These are phyloP conservation scores for Drosophila orena DNA, from an alignment of 1,140 invertebrate species.

Conservation along the genomic window DNA sequence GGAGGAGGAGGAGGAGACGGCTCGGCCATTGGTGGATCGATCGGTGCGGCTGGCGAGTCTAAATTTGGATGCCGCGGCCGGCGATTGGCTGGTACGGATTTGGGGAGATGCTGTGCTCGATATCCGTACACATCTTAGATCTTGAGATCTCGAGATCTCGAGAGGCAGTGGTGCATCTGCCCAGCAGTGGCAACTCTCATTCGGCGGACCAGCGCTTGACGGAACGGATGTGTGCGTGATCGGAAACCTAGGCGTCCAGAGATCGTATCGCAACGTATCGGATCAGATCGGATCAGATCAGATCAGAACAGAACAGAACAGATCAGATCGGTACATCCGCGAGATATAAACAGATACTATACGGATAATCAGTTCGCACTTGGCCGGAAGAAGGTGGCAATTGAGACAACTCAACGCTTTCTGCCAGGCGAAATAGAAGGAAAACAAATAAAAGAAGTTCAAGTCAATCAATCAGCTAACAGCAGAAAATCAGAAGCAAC, in stretches of 20 bases:
- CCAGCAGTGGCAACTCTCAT: slow-evolving; percentile 47
- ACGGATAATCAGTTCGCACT: slow-evolving; percentile 67
- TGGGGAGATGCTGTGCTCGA: background rate
- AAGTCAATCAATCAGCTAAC: slow-evolving; percentile 55
- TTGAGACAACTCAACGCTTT: slow-evolving; percentile 70
- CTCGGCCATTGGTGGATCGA: slow-evolving; percentile 28
- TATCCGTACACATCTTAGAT: no score
- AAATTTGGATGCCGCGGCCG: slow-evolving; percentile 61
- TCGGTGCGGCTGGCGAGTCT: slow-evolving; percentile 27
- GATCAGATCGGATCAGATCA: no score
- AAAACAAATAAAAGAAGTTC: slow-evolving; percentile 39
- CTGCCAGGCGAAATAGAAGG: slow-evolving; percentile 27
- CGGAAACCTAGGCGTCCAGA: background rate
- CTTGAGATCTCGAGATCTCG: slow-evolving; percentile 1
- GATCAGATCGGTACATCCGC: background rate
- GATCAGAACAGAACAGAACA: background rate
- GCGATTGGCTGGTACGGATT: slow-evolving; percentile 48
- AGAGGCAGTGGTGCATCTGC: slow-evolving; percentile 6
- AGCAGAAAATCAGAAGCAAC: background rate
- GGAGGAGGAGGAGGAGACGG: slow-evolving; percentile 9
- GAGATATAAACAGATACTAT: background rate
- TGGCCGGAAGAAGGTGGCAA: slow-evolving; percentile 72
- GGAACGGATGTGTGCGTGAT: slow-evolving; percentile 63
- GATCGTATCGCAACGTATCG: no score
- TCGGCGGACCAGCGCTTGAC: slow-evolving; percentile 68